Percentiles rank a stretch among this genome's conserved stretches.
These are phyloP conservation scores for Microcebus jonahi DNA, from an alignment of 2,113 vertebrate species.

Conservation along the genomic window DNA sequence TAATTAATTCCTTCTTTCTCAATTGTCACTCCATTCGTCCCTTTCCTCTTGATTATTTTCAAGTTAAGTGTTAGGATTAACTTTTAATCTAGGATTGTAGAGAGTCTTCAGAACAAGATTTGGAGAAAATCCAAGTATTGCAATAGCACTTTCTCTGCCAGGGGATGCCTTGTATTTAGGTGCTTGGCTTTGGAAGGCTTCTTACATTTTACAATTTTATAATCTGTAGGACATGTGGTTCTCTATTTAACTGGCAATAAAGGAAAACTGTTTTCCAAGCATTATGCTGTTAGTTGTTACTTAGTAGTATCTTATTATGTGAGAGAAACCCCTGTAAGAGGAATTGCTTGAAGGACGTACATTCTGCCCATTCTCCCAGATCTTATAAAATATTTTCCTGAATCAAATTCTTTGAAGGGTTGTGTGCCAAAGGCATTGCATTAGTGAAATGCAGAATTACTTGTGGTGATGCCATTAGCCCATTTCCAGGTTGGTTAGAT, in stretches of 20 bases:
- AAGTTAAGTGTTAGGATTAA: not conserved
- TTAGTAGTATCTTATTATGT: not conserved
- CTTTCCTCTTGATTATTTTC: not conserved
- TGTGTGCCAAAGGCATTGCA: not conserved
- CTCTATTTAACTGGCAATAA: not conserved
- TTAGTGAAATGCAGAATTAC: slow-evolving; percentile 3
- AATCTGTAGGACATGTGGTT: not conserved
- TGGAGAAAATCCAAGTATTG: not conserved
- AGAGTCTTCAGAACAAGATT: not conserved
- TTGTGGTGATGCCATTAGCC: not conserved
- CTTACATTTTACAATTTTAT: not conserved
- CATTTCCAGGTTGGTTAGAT: not conserved
- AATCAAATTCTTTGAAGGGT: not conserved
- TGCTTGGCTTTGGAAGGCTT: not conserved
- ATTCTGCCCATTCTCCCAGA: not conserved
- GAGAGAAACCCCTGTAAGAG: not conserved
- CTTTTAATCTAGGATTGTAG: not conserved
- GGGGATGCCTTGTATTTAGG: not conserved
- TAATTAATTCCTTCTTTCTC: not conserved
- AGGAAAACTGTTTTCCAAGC: not conserved
- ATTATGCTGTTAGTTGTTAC: not conserved
- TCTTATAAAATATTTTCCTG: not conserved
- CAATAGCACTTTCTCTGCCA: not conserved
- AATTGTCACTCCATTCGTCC: not conserved
- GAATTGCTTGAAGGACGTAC: not conserved